These are phyloP conservation scores for Camelus dromedarius DNA, from an alignment of 2,113 vertebrate genomes.

Conservation along the genomic window DNA sequence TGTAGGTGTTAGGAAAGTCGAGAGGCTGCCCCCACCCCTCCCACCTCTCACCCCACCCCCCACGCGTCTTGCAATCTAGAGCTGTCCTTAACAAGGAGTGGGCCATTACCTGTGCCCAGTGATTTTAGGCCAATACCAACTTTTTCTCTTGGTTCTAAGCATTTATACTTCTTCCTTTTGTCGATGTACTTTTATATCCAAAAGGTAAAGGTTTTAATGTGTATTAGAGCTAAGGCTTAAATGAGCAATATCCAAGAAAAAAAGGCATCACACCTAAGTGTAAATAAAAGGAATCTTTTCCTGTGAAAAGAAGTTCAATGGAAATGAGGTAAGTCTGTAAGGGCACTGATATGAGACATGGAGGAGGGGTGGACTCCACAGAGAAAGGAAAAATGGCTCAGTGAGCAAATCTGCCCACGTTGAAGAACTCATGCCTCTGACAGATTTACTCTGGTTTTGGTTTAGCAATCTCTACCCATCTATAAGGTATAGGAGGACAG, in stretches of 20 bases:
- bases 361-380: background rate
- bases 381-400: background rate
- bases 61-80: background rate
- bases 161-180: background rate
- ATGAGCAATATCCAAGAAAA: slow-evolving; percentile 35
- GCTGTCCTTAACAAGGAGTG: background rate
- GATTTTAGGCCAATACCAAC: background rate
- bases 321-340: background rate
- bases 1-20: background rate
- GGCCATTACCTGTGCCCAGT: background rate
- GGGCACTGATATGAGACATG: rapidly evolving
- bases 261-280: background rate
- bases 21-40: no score
- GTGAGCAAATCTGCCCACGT: background rate
- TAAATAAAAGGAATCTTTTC: background rate
- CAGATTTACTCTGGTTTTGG: background rate
- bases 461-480: background rate
- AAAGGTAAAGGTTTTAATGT: background rate
- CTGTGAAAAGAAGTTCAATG: background rate
- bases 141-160: background rate
- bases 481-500: background rate
- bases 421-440: background rate
- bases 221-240: background rate
- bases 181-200: background rate
- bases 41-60: no score